Evolutionary conservation across 2,797 vertebrate species (phyloP).

Genomic region (Leuciscus waleckii): DNA sequence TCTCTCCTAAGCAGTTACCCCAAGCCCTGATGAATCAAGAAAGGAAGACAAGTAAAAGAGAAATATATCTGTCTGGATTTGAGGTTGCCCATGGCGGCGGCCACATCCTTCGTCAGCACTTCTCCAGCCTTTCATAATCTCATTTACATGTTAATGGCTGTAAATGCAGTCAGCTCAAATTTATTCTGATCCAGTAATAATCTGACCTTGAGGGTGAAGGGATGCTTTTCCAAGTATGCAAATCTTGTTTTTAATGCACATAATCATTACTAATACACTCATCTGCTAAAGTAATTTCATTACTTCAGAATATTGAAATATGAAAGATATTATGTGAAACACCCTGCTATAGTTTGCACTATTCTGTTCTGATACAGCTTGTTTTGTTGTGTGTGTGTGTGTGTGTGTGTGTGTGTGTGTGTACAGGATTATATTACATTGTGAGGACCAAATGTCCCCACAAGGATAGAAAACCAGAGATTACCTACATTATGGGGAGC

Average conservation of each 20-base stretch:
- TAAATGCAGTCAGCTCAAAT: conserved; percentile 40
- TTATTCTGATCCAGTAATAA: conserved; percentile 31
- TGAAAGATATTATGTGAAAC: conserved; percentile 2
- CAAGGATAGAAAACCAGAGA: no score
- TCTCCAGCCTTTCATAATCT: conserved; percentile 37
- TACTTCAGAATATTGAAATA: neutral
- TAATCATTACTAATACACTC: conserved; percentile 8
- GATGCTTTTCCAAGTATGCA: conserved; percentile 27
- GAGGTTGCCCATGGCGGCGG: neutral
- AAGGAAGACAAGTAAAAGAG: neutral
- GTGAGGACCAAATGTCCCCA: no score
- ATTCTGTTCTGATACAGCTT: neutral
- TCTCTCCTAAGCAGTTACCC: neutral
- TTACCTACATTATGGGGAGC: no score
- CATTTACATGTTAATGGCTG: conserved; percentile 57
- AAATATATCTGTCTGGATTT: conserved; percentile 28
- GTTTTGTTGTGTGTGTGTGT: neutral
- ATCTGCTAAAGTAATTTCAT: conserved; percentile 6
- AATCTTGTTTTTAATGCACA: conserved; percentile 15
- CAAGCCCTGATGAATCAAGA: neutral
- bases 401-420: neutral
- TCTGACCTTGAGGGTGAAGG: conserved; percentile 19
- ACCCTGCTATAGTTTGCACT: neutral
- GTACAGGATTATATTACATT: no score
- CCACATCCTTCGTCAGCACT: conserved; percentile 40